Percentiles rank a stretch among this genome's conserved stretches.
These are phyloP conservation scores for Limnephilus rhombicus DNA, from an alignment of 2,888 invertebrate genomes.

Conservation along the genomic window DNA sequence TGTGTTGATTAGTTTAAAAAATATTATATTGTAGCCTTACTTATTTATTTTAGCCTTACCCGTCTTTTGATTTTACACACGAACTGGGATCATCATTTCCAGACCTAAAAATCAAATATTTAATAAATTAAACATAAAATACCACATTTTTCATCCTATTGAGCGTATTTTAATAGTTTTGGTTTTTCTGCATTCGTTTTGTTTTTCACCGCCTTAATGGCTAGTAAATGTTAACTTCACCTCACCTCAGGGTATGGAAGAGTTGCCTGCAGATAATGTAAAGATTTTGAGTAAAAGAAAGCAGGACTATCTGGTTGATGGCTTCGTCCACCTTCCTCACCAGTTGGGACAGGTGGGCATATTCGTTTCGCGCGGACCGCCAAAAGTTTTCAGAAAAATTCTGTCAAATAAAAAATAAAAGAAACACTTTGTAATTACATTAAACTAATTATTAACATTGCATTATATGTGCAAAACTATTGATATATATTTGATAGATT, in stretches of 20 bases:
- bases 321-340: conserved; percentile 79
- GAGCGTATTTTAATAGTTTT: no score
- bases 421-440: not conserved
- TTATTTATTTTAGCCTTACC: conserved; percentile 1
- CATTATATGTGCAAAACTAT: no score
- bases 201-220: no score
- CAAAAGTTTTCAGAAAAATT: conserved; percentile 79
- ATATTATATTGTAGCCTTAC: no score
- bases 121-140: not conserved
- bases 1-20: no score
- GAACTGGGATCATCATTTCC: conserved; percentile 19
- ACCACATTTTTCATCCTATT: no score
- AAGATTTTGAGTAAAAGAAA: conserved; percentile 84
- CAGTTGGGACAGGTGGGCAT: conserved; percentile 80
- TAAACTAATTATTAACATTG: no score
- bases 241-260: conserved; percentile 82
- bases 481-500: no score
- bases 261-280: conserved; percentile 87
- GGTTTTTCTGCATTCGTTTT: no score
- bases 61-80: conserved; percentile 34
- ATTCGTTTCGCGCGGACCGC: conserved; percentile 82
- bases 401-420: conserved; percentile 68
- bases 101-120: conserved; percentile 7
- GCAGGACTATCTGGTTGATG: conserved; percentile 80
- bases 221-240: not conserved